Conservation (phyloP, 2,113 vertebrate species). For the Nothoprocta perdicaria region DNA sequence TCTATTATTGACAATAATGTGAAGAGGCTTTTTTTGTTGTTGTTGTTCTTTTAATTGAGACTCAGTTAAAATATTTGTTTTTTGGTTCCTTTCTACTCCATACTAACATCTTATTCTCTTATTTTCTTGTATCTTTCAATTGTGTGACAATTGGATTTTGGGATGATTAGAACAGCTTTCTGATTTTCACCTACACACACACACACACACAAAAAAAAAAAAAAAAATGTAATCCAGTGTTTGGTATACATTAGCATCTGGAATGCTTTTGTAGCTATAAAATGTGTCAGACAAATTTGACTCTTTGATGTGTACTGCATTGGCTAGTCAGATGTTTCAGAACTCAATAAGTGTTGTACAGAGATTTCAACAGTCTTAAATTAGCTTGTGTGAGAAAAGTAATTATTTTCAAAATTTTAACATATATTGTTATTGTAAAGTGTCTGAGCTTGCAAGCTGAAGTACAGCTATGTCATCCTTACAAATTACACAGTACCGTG, state of each 20-base stretch:
- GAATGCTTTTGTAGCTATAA: neutral
- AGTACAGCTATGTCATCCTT: neutral
- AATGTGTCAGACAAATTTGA: neutral
- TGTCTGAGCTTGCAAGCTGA: neutral
- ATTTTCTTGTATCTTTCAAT: neutral
- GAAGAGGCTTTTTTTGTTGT: neutral
- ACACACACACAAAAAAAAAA: no score
- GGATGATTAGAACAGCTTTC: neutral
- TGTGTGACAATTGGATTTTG: neutral
- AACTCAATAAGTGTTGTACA: neutral
- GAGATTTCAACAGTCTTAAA: neutral
- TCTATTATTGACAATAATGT: neutral
- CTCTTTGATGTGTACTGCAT: neutral
- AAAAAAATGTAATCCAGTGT: neutral
- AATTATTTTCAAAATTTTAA: neutral
- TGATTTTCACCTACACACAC: neutral
- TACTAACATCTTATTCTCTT: accelerated
- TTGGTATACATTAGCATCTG: neutral
- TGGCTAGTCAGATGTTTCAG: neutral
- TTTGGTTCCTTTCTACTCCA: neutral
- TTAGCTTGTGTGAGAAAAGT: neutral
- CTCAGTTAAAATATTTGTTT: neutral
- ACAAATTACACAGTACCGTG: neutral
- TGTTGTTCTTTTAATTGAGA: neutral
- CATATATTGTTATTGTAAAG: neutral